A percentile compares a stretch with the other conserved stretches of the same genome.
These are phyloP conservation scores for Anas acuta DNA, from an alignment of 2,797 vertebrate species.

Conservation along the genomic window DNA sequence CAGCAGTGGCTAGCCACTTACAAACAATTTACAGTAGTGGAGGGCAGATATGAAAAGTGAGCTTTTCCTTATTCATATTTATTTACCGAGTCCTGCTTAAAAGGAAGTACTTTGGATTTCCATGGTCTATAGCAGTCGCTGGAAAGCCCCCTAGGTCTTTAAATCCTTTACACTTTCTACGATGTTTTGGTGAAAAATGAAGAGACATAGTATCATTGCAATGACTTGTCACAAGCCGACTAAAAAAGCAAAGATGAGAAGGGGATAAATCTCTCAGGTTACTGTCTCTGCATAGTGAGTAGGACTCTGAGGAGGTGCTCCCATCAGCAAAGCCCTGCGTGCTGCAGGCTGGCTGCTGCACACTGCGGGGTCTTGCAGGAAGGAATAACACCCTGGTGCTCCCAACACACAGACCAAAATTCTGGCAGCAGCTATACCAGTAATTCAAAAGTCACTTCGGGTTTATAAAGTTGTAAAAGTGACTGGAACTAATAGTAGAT, in stretches of 20 bases:
- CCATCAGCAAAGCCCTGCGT: not conserved
- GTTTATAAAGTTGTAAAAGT: not conserved
- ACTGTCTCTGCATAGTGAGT: not conserved
- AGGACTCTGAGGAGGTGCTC: not conserved
- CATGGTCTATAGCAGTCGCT: not conserved
- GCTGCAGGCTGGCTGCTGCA: not conserved
- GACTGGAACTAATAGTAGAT: not conserved
- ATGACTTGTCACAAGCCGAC: not conserved
- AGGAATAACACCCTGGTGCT: not conserved
- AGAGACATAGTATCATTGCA: not conserved
- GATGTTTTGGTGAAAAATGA: not conserved
- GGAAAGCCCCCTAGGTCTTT: not conserved
- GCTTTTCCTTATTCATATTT: not conserved
- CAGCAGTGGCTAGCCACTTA: not conserved
- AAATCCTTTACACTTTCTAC: too few species aligned
- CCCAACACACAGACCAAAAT: not conserved
- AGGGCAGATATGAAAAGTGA: not conserved
- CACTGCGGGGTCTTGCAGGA: not conserved
- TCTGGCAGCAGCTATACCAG: not conserved
- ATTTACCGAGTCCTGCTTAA: not conserved
- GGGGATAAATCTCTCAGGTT: not conserved
- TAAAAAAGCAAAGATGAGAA: not conserved
- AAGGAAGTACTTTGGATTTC: not conserved
- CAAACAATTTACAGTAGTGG: not conserved
- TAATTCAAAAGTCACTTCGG: not conserved